Evolutionary conservation across 2,797 vertebrate species (phyloP).

Genomic region (Austrolebias charrua): DNA sequence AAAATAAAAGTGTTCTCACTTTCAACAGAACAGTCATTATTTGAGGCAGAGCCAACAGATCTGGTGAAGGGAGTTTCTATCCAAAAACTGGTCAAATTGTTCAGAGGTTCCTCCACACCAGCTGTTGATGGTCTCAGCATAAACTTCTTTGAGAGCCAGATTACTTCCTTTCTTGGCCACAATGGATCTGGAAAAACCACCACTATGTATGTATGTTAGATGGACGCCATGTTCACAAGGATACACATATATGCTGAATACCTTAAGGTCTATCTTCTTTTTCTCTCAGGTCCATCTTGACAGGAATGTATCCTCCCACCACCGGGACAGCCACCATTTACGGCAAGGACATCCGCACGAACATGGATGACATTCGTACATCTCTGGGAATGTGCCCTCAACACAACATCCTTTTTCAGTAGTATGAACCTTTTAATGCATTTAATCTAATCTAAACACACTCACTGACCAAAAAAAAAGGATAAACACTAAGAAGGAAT

Average conservation of each 20-base stretch:
- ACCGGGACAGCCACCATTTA: slow-evolving; percentile 90
- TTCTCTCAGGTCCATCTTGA: slow-evolving; percentile 87
- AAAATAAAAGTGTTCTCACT: slow-evolving; percentile 14
- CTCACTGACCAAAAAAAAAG: no score
- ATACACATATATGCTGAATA: background rate
- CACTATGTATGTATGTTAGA: slow-evolving; percentile 87
- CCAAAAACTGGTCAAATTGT: slow-evolving; percentile 88
- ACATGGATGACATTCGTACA: slow-evolving; percentile 84
- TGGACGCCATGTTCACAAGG: background rate
- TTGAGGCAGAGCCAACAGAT: slow-evolving; percentile 86
- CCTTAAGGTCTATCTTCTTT: background rate
- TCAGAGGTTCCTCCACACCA: slow-evolving; percentile 72
- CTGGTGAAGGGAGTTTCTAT: slow-evolving; percentile 87
- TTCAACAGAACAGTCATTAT: slow-evolving; percentile 81
- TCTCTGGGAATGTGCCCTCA: slow-evolving; percentile 94
- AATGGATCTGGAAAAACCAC: slow-evolving; percentile 96
- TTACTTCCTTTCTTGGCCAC: slow-evolving; percentile 92
- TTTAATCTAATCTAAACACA: background rate
- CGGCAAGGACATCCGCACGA: slow-evolving; percentile 88
- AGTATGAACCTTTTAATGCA: slow-evolving; percentile 76
- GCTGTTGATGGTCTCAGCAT: slow-evolving; percentile 89
- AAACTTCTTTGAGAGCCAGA: slow-evolving; percentile 93
- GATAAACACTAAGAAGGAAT: no score
- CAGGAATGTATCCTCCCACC: slow-evolving; percentile 90
- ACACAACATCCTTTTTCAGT: slow-evolving; percentile 91